These are phyloP conservation scores for Pristis pectinata DNA, from an alignment of 2,797 vertebrate species.

Conservation along the genomic window DNA sequence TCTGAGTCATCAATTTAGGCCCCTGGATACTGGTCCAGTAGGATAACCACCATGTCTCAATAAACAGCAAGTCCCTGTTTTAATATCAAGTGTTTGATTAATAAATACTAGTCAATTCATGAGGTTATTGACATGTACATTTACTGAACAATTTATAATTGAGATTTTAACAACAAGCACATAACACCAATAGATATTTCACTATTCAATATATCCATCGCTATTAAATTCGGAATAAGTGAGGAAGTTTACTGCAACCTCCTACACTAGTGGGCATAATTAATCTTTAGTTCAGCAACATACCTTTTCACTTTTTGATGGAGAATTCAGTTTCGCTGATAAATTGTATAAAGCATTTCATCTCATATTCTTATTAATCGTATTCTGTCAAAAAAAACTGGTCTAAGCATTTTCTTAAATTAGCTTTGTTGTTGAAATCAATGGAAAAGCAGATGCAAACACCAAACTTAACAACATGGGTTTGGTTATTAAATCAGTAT, in stretches of 20 bases:
- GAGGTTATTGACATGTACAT: background rate
- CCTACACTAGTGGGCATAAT: background rate
- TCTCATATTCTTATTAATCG: constrained; percentile 16
- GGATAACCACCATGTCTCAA: too few relatives aligned
- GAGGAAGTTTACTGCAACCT: background rate
- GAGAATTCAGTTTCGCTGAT: constrained; percentile 22
- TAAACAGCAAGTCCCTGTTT: background rate
- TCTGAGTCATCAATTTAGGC: too few relatives aligned
- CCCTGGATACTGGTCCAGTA: too few relatives aligned
- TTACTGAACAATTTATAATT: background rate
- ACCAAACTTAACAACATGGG: constrained; percentile 53
- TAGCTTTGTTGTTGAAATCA: constrained; percentile 57
- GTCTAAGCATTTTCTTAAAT: constrained; percentile 48
- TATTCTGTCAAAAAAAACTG: background rate
- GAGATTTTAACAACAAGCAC: background rate
- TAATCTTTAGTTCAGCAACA: constrained; percentile 4
- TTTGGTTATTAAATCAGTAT: constrained; percentile 57
- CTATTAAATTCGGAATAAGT: background rate
- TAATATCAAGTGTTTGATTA: background rate
- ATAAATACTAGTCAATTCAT: background rate
- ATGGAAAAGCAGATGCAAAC: constrained; percentile 49
- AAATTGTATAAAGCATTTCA: background rate
- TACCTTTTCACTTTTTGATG: background rate
- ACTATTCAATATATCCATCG: background rate
- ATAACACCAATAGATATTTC: background rate